phyloP scores from a whole-genome alignment of 2,888 invertebrate genomes.

The Lordiphosa fenestrarum region DNA sequence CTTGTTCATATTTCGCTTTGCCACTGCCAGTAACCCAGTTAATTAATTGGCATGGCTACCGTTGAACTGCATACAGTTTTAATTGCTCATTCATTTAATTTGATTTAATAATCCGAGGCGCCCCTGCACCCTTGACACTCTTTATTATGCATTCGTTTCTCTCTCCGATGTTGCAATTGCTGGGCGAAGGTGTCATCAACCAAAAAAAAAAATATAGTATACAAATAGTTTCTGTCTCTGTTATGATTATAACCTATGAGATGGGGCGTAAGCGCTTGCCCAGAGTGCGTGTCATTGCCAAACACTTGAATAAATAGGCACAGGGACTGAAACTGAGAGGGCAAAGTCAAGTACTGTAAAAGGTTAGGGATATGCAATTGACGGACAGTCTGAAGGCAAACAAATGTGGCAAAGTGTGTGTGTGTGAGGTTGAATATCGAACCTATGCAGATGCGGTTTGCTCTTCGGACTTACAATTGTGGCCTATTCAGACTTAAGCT shows the following conservation, averaged over 20 bases:
- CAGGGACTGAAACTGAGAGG: conserved; percentile 8
- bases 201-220: not conserved
- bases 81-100: conserved; percentile 31
- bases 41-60: conserved; percentile 46
- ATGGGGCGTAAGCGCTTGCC: conserved; percentile 48
- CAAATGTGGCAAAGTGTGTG: no score
- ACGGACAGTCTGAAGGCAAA: conserved; percentile 2
- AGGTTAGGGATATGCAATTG: conserved; percentile 14
- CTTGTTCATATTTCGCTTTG: conserved; percentile 2
- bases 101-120: conserved; percentile 20
- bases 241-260: no score
- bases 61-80: conserved; percentile 30
- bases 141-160: conserved; percentile 26
- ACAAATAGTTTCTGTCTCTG: not conserved
- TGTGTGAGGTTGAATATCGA: no score
- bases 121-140: conserved; percentile 58
- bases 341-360: conserved; percentile 8
- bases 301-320: conserved; percentile 7
- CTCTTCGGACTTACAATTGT: no score
- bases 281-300: conserved; percentile 50
- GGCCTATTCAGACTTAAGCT: no score
- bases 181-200: conserved; percentile 34
- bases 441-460: no score
- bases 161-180: conserved; percentile 38
- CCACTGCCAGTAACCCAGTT: conserved; percentile 45